These are phyloP conservation scores for Ormyrus nitidulus DNA, from an alignment of 2,888 invertebrate genomes.

Conservation along the genomic window DNA sequence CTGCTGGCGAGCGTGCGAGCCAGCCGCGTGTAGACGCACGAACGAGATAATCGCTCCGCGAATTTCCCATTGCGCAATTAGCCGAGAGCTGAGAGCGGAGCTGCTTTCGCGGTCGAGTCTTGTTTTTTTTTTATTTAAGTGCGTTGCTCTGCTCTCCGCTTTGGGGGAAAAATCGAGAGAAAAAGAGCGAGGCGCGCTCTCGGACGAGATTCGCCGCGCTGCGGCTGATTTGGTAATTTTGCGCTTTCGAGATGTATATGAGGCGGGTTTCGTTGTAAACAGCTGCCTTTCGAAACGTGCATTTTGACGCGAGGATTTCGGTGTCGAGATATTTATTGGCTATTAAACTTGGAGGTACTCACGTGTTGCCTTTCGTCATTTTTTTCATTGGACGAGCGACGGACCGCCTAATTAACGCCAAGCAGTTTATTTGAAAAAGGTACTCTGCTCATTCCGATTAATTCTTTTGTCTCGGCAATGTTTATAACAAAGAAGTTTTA, in stretches of 20 bases:
- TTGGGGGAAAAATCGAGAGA: too few species aligned
- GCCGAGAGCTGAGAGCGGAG: background rate
- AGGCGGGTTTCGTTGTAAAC: too few species aligned
- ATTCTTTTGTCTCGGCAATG: too few species aligned
- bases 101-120: too few species aligned
- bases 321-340: background rate
- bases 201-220: background rate
- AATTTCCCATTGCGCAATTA: slow-evolving; percentile 45
- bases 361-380: background rate
- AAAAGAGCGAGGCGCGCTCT: background rate
- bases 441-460: too few species aligned
- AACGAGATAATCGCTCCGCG: slow-evolving; percentile 18
- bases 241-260: too few species aligned
- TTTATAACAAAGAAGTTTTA: too few species aligned
- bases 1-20: background rate
- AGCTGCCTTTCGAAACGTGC: too few species aligned
- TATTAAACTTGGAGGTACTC: background rate
- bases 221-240: background rate
- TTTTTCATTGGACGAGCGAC: background rate
- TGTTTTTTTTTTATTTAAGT: too few species aligned
- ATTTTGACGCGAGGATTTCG: too few species aligned
- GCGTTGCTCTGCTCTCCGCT: too few species aligned
- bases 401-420: slow-evolving; percentile 9
- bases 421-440: background rate
- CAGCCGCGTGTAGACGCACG: background rate